phyloP scores from a whole-genome alignment of 2,797 vertebrate genomes.

The Lophius americanus region DNA sequence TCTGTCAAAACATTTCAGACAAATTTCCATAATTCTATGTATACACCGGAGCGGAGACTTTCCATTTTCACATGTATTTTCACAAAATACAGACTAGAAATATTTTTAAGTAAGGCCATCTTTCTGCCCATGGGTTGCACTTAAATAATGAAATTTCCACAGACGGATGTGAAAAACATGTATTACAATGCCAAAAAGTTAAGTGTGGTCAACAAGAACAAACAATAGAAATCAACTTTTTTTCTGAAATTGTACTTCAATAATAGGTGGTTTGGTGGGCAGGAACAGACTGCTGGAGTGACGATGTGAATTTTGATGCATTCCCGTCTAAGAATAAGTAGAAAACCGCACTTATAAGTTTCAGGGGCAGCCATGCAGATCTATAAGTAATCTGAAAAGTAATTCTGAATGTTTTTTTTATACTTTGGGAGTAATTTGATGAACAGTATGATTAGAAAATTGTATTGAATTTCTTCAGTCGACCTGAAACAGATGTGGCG shows the following conservation, averaged over 20 bases:
- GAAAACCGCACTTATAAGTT: constrained; percentile 47
- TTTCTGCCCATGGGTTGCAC: constrained; percentile 52
- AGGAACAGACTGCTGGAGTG: constrained; percentile 54
- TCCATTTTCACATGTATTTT: constrained; percentile 6
- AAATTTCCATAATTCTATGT: constrained; percentile 41
- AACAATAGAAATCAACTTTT: constrained; percentile 47
- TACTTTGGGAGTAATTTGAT: constrained; percentile 33
- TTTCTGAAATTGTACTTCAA: constrained; percentile 55
- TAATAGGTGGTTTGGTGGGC: constrained; percentile 33
- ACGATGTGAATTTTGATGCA: constrained; percentile 68
- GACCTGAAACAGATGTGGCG: constrained; percentile 23
- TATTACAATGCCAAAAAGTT: constrained; percentile 64
- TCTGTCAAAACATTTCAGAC: constrained; percentile 31
- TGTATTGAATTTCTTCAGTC: constrained; percentile 22
- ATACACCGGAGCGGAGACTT: constrained; percentile 23
- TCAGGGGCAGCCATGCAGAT: not conserved
- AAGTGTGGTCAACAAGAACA: constrained; percentile 58
- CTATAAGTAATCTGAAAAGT: constrained; percentile 34
- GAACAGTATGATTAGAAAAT: constrained; percentile 26
- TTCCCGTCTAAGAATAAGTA: constrained; percentile 28
- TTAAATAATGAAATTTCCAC: constrained; percentile 60
- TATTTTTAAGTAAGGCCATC: constrained; percentile 29
- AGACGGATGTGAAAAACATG: constrained; percentile 47
- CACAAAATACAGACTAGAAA: constrained; percentile 23
- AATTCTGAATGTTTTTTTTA: constrained; percentile 19